Base-by-base conservation (phyloP, 2,888 invertebrate species). In the Eupithecia vulgata region DNA sequence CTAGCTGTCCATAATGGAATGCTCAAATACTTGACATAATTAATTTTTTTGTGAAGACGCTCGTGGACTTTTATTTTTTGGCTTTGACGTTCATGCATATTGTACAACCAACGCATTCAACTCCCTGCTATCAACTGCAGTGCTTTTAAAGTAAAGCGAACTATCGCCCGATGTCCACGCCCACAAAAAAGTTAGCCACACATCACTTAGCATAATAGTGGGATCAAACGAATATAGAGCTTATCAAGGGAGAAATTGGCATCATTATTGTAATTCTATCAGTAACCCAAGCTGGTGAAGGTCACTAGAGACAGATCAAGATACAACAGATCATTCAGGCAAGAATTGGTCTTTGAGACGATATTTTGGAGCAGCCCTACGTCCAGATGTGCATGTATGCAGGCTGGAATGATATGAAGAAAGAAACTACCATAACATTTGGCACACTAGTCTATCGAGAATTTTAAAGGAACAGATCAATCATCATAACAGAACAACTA, bases 201-300 rank as follows among this genome's bases (percentile, higher is more conserved):
- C 90, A 86, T 92, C 91, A 92, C 91, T 92, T 91, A 90, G 84
- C 89, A 89, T 91, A 90, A 88, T 90, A 88, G 86, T 86, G 84
- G 89, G 88, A 90, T 90, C 90, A 90, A 90, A 90, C 85, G 87
- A 84, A 77, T 73, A 69, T 67, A 87, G 87, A 83, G n/a, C 13
- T 81, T 25, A 1, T 1, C 52, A n/a, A 42, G 1, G 17, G 1
- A 79, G 83, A 81, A 83, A 7, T 4, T 42, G 72, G 52, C 72
- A 66, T 17, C 1, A 7, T 15, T 15, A 30, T 15, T 15, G 59
- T 21, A n/a, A 52, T 17, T 12, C 4, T 12, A 52, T 0, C 8
- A 0, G 21, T 52, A 52, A 21, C 21, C 2, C 0, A n/a, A 3
- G 0, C 12, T 10, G 6, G 40, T 40, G 40, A 48, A n/a, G 2